These are phyloP conservation scores for Torymus texanus DNA, from an alignment of 2,888 invertebrate genomes.

Conservation along the genomic window DNA sequence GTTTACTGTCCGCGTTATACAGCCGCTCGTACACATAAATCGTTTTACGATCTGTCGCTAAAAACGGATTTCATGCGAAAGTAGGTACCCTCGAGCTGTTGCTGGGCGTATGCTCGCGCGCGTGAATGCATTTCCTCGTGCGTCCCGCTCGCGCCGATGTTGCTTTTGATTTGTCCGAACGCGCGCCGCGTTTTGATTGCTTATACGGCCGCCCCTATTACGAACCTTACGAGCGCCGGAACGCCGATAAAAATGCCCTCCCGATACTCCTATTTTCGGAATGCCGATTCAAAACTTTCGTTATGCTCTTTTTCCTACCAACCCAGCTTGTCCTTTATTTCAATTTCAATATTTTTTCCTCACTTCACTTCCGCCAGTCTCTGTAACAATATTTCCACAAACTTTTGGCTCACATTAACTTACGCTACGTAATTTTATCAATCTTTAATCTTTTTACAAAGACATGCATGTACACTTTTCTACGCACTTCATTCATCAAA, in stretches of 20 bases:
- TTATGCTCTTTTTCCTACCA: background rate
- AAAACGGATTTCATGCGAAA: constrained; percentile 73
- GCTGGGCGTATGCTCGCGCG: background rate
- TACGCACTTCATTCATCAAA: too few species aligned
- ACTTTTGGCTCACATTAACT: too few species aligned
- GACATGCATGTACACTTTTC: too few species aligned
- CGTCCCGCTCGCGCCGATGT: background rate
- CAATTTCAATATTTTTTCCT: constrained; percentile 1
- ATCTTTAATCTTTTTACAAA: too few species aligned
- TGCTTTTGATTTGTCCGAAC: constrained; percentile 38
- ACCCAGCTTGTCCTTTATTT: background rate
- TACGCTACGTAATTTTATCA: too few species aligned
- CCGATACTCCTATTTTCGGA: background rate
- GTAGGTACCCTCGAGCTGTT: constrained; percentile 60
- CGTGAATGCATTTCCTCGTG: constrained; percentile 16
- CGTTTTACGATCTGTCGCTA: constrained; percentile 74
- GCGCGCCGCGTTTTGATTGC: constrained; percentile 18
- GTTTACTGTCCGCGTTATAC: constrained; percentile 72
- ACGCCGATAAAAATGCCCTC: constrained; percentile 6
- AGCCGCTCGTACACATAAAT: constrained; percentile 72
- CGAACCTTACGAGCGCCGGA: background rate
- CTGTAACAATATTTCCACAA: too few species aligned
- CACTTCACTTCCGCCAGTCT: too few species aligned
- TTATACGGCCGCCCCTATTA: background rate
- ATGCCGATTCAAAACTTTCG: constrained; percentile 15